phyloP scores from a whole-genome alignment of 2,113 vertebrate species.

The Eira barbara region DNA sequence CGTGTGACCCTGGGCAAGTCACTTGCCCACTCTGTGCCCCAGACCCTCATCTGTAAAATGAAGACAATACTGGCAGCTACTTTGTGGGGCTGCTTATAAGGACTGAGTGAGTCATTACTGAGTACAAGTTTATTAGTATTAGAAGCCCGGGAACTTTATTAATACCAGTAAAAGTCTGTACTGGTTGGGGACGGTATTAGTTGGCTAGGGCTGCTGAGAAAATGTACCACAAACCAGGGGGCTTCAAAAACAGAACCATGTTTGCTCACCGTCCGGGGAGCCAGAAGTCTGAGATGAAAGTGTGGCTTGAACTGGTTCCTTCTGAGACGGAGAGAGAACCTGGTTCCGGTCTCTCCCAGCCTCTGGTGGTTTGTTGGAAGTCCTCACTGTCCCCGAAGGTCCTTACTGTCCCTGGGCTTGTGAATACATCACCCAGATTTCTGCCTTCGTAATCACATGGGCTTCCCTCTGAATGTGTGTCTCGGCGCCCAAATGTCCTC shows the following conservation, averaged over 20 bases:
- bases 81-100: neutral
- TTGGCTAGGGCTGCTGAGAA: neutral
- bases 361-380: neutral
- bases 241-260: neutral
- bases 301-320: neutral
- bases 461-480: neutral
- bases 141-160: neutral
- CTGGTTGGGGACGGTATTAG: neutral
- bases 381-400: too few relatives aligned
- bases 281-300: neutral
- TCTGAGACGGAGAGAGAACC: neutral
- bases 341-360: neutral
- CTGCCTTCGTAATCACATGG: neutral
- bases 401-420: neutral
- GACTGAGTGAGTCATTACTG: neutral
- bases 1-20: neutral
- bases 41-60: neutral
- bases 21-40: neutral
- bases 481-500: neutral
- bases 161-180: too few relatives aligned
- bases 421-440: neutral
- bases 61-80: neutral
- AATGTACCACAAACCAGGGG: too few relatives aligned
- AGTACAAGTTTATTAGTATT: neutral
- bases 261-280: neutral